Evolutionary conservation across 1,140 invertebrate species (phyloP).

Genomic region (Yoshiicerus persimilis): DNA sequence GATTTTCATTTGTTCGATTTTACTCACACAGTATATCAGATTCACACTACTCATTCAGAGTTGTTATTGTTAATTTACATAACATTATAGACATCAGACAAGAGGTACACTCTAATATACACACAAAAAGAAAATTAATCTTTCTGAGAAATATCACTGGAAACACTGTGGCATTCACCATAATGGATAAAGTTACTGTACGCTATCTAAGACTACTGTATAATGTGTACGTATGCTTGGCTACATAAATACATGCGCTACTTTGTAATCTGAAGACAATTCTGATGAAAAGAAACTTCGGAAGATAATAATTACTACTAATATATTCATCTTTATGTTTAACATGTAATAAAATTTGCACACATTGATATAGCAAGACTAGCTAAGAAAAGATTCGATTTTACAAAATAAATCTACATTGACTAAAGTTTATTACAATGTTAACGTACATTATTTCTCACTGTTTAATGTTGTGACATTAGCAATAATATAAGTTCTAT

Average conservation of each 20-base stretch:
- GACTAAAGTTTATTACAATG: not conserved
- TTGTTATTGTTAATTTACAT: not conserved
- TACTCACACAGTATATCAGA: not conserved
- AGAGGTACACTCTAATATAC: not conserved
- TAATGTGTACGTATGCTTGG: not conserved
- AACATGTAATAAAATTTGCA: not conserved
- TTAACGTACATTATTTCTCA: not conserved
- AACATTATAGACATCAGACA: not conserved
- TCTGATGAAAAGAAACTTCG: not conserved
- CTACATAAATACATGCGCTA: not conserved
- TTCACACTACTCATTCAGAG: not conserved
- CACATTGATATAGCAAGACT: not conserved
- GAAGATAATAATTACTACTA: not conserved
- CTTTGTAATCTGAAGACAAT: not conserved
- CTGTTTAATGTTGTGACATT: not conserved
- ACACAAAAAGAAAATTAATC: not conserved
- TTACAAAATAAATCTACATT: not conserved
- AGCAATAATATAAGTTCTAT: too few species aligned
- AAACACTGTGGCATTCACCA: not conserved
- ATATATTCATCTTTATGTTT: not conserved
- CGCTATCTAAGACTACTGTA: too few species aligned
- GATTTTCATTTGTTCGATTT: not conserved
- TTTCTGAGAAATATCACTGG: slow-evolving; percentile 3
- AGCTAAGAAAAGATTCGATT: not conserved
- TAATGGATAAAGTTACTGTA: not conserved